These are phyloP conservation scores for roundworm (Caenorhabditis elegans) DNA, from an alignment of 1,140 invertebrate genomes.

Conservation along the genomic window DNA sequence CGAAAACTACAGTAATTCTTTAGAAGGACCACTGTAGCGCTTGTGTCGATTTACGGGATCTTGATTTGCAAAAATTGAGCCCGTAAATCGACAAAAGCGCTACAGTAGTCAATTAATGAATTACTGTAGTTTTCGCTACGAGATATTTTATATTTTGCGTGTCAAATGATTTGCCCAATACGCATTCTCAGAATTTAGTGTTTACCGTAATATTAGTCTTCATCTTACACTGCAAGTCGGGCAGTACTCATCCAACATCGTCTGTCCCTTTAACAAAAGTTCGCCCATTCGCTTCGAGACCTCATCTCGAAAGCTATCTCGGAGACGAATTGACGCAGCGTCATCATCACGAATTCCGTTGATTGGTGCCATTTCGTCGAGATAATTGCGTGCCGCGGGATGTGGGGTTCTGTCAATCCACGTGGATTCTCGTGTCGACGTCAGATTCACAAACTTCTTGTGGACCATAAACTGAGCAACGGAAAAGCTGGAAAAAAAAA, in stretches of 20 bases:
- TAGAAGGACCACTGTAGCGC: no score
- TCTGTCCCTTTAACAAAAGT: constrained; percentile 42
- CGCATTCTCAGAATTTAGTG: no score
- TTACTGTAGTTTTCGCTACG: no score
- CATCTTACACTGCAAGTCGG: constrained; percentile 39
- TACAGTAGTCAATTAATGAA: no score
- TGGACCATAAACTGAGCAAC: constrained; percentile 5
- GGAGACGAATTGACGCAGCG: not conserved
- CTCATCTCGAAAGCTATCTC: constrained; percentile 26
- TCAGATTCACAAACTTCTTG: not conserved
- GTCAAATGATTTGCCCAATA: no score
- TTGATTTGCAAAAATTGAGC: no score
- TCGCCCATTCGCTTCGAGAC: constrained; percentile 49
- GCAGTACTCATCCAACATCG: constrained; percentile 48
- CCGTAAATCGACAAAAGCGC: no score
- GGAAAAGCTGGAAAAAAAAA: no score
- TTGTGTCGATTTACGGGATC: no score
- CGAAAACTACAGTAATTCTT: no score
- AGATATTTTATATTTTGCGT: no score
- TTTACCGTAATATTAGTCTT: no score
- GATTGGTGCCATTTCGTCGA: constrained; percentile 35
- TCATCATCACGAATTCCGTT: constrained; percentile 16
- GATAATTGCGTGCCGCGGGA: constrained; percentile 14
- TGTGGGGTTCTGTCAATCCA: not conserved
- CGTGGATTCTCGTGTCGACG: not conserved